Evolutionary conservation across 2,113 vertebrate genomes (phyloP).

Genomic region (Aegotheles bennettii): DNA sequence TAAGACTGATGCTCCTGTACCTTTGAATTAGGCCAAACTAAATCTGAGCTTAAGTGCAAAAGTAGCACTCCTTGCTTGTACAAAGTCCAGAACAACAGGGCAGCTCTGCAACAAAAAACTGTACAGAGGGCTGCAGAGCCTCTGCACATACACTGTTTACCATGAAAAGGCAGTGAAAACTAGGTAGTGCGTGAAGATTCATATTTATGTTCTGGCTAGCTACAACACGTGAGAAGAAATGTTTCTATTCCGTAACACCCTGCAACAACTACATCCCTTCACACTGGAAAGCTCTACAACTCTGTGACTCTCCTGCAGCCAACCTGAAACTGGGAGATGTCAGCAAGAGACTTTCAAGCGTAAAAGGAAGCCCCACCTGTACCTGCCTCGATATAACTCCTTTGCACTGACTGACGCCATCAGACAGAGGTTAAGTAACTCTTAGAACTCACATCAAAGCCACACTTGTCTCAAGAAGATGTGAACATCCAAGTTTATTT

Average conservation of each 20-base stretch:
- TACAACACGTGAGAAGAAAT: rapidly evolving
- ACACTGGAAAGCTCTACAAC: background rate
- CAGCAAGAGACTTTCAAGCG: background rate
- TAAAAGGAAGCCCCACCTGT: background rate
- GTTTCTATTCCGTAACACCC: background rate
- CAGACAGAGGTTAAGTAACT: background rate
- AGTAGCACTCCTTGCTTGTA: background rate
- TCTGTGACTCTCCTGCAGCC: background rate
- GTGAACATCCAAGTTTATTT: background rate
- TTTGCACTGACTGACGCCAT: background rate
- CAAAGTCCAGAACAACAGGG: background rate
- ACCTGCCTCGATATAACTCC: background rate
- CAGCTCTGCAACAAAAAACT: background rate
- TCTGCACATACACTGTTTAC: background rate
- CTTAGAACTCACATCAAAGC: slow-evolving; percentile 22
- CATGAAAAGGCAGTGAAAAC: background rate
- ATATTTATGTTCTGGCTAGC: background rate
- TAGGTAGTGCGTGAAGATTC: background rate
- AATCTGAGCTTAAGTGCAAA: background rate
- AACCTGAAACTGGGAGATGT: background rate
- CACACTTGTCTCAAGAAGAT: background rate
- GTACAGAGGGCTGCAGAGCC: background rate
- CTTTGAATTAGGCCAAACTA: background rate
- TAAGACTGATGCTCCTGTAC: background rate
- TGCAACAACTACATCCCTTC: background rate